Evolutionary conservation across 2,888 invertebrate species (phyloP).

Genomic region (Venusia cambrica): DNA sequence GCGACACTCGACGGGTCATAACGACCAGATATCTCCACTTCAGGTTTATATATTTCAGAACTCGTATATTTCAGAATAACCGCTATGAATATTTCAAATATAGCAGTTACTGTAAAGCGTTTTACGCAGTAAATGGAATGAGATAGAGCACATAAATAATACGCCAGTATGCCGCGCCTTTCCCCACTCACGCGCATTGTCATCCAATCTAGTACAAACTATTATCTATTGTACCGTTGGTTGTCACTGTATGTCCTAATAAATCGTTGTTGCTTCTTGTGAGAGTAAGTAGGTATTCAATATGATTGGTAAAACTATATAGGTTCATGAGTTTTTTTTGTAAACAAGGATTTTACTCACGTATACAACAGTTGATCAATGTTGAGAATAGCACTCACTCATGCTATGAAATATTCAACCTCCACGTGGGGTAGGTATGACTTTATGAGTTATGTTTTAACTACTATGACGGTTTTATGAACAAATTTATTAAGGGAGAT

Average conservation of each 20-base stretch:
- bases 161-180: slow-evolving; percentile 25
- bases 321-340: no score
- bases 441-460: no score
- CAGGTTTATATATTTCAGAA: slow-evolving; percentile 26
- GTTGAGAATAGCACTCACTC: no score
- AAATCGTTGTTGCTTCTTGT: slow-evolving; percentile 35
- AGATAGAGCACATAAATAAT: slow-evolving; percentile 19
- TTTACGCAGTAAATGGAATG: slow-evolving; percentile 10
- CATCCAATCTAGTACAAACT: slow-evolving; percentile 62
- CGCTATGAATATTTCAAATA: slow-evolving; percentile 12
- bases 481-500: no score
- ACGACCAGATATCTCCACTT: slow-evolving; percentile 29
- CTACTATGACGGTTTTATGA: no score
- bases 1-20: slow-evolving; percentile 22
- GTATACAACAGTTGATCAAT: no score
- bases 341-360: no score
- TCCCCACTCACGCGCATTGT: slow-evolving; percentile 63
- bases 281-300: slow-evolving; percentile 15
- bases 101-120: slow-evolving; percentile 4
- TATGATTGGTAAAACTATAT: no score
- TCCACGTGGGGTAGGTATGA: no score
- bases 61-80: slow-evolving; percentile 20
- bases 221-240: slow-evolving; percentile 66
- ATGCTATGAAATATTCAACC: no score
- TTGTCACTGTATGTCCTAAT: slow-evolving; percentile 56